Evolutionary conservation across 2,888 invertebrate species (phyloP), one percentile per base, ranked within the genome.

Genomic region (Ochropleura plecta): DNA sequence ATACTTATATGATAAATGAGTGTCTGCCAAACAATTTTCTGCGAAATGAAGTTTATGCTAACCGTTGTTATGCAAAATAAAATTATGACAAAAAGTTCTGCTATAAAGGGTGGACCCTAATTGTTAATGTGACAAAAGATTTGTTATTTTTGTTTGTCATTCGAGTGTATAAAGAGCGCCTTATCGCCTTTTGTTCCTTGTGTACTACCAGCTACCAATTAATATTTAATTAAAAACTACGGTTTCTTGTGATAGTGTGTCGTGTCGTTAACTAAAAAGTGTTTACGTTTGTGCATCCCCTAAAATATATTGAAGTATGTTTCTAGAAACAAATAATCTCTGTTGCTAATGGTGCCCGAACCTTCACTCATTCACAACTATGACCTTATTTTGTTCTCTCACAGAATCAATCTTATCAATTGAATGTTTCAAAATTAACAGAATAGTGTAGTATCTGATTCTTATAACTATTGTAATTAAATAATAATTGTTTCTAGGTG

Each of bases 371-470:
- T 40, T 14, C 30, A 66, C 68, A 53, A 70, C n/a, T 8, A 9
- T 16, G 7, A 44, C 8, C 49, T 46, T 46, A 46, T 6, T 40
- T 42, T 40, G 9, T 30, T 48, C 1, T 18, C 0, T 65, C 10
- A 30, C 18, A 7, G n/a, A 70, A 16, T 9, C 1, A 40, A 55
- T 18, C 5, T 14, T 55, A 44, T 30, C 0, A 44, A 49, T 30
- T 49, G 14, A 60, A 60, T 18, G n/a, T 48, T 30, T 48, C 10
- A 5, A 30, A 30, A 70, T 30, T 1, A 16, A 60, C 51, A 10
- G 18, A 77, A 55, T 46, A 40, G 12, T 46, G 9, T 57, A 77
- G 9, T 48, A 16, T 51, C n/a, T 12, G 40, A 73, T 40, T 16
- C 44, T 9, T 46, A 18, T 30, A 20, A 63, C 14, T 6, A 40